Base-by-base conservation (phyloP, 2,797 vertebrate genomes). In the Anomalospiza imberbis region DNA sequence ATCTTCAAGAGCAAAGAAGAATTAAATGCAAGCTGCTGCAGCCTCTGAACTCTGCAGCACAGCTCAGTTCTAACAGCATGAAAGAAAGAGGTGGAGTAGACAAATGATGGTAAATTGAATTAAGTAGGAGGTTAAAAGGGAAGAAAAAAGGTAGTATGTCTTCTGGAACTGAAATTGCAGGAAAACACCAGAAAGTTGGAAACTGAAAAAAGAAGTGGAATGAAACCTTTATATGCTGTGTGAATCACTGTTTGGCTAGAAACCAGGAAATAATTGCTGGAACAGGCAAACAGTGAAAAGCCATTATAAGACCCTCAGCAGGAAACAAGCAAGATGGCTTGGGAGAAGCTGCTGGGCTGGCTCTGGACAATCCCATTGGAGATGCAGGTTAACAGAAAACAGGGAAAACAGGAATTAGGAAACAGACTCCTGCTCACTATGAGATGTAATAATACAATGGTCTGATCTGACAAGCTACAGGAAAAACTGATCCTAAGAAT, bases 191-290 rank as follows among this genome's bases (percentile, higher is more conserved):
- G 87, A 92, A 95, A 89, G 79, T 16, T 91, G 92, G 89, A 97
- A 94, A 95, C 84, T 5, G 75, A 91, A 92, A 94, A 92, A 71
- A 94, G 87, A 80, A 95, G 73, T 62, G 93, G 92, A 95, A 96
- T 92, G 81, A 92, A 92, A 95, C 85, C 94, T 93, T 96, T 95
- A 51, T 72, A 16, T 13, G n/a, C 82, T 53, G 82, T 18, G 95
- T 96, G 95, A 96, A 95, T 96, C 92, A 96, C 40, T 51, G 72
- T 40, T 92, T 96, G 93, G 94, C 92, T 42, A 40, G 78, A 85
- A 94, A 93, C 87, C 94, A 96, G 92, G 89, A 95, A 95, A 96
- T 89, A 92, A 95, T 93, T 93, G 81, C 84, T 95, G 93, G 86
- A 93, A 93, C 92, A 89, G 91, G 71, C 93, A 71, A 94, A 88